These are phyloP conservation scores for Antheraea pernyi DNA, from an alignment of 1,140 invertebrate genomes.

Conservation along the genomic window DNA sequence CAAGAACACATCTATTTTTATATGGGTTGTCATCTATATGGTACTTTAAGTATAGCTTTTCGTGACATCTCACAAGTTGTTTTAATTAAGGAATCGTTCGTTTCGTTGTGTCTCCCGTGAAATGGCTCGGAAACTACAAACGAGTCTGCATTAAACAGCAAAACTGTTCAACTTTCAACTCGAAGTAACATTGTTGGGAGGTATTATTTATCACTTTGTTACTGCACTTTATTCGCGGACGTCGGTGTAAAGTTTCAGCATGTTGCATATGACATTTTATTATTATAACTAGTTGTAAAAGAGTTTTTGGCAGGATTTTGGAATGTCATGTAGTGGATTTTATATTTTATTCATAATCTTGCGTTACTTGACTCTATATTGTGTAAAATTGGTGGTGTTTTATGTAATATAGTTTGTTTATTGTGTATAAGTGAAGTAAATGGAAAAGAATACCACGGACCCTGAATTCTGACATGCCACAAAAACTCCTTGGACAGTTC, in stretches of 20 bases:
- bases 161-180: slow-evolving; percentile 1
- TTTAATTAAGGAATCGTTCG: background rate
- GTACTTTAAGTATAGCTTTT: background rate
- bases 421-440: no score
- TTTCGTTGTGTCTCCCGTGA: background rate
- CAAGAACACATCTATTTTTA: no score
- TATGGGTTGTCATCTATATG: no score
- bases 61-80: background rate
- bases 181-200: background rate
- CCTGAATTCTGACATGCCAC: no score
- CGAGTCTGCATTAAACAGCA: background rate
- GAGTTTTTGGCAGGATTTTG: no score
- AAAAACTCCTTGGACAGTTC: no score
- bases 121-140: background rate
- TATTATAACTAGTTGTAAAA: background rate
- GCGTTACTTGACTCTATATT: no score
- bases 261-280: background rate
- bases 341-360: no score
- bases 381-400: no score
- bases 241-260: background rate
- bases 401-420: no score
- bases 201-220: background rate
- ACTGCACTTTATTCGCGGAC: background rate
- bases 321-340: no score
- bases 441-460: no score